Conservation (phyloP, 1,140 invertebrate species). For the Pseudomyrmex concolor region DNA sequence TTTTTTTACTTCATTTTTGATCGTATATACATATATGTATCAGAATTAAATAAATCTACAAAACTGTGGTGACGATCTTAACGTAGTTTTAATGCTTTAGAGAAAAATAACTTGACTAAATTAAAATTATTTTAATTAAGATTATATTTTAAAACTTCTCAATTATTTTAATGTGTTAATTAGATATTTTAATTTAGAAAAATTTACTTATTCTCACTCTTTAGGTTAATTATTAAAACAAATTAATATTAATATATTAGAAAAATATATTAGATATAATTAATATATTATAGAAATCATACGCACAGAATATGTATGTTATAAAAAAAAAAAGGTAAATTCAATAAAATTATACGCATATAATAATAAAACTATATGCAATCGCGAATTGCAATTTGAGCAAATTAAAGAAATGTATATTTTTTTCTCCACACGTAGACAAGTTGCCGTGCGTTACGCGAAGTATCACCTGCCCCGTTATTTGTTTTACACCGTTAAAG, state of each 20-base stretch:
- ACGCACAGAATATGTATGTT: background rate
- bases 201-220: too few species aligned
- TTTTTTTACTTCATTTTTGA: too few species aligned
- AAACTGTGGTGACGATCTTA: too few species aligned
- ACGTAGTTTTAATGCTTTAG: too few species aligned
- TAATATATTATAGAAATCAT: background rate
- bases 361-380: background rate
- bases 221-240: too few species aligned
- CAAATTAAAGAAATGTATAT: background rate
- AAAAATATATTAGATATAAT: background rate
- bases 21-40: too few species aligned
- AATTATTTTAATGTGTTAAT: too few species aligned
- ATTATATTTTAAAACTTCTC: too few species aligned
- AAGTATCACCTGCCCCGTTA: constrained; percentile 30
- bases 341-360: background rate
- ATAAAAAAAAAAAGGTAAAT: background rate
- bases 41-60: background rate
- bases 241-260: background rate
- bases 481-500: constrained; percentile 46
- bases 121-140: too few species aligned
- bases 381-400: background rate
- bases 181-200: too few species aligned
- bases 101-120: too few species aligned
- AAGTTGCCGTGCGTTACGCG: background rate
- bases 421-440: background rate